Conservation (phyloP, 2,888 invertebrate genomes). For the Rotaria socialis region DNA sequence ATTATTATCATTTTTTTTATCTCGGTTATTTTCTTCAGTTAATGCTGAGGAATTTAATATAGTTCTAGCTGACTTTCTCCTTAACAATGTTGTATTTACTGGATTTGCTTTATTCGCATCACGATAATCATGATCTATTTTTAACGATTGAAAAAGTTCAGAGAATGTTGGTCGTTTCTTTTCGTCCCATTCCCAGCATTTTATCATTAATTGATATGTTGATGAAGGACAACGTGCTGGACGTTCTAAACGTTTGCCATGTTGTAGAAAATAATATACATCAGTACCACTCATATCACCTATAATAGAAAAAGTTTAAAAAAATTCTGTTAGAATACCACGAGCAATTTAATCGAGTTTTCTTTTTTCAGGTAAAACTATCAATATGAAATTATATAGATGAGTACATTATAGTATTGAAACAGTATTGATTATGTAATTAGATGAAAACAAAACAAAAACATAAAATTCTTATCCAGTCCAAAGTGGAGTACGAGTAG, state of each 20-base stretch:
- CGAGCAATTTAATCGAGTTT: too few relatives aligned
- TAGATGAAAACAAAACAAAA: too few relatives aligned
- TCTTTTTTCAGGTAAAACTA: too few relatives aligned
- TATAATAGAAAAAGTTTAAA: not conserved
- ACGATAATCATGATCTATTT: constrained; percentile 43
- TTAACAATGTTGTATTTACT: not conserved
- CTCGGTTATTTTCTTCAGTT: not conserved
- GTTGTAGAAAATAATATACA: constrained; percentile 42
- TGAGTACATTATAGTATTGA: too few relatives aligned
- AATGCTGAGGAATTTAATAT: not conserved
- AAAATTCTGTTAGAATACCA: not conserved
- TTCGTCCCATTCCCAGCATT: constrained; percentile 46
- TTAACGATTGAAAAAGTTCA: constrained; percentile 42
- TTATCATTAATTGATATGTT: constrained; percentile 44
- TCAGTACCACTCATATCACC: constrained; percentile 45
- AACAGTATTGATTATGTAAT: too few relatives aligned
- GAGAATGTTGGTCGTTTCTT: constrained; percentile 45
- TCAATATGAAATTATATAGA: too few relatives aligned
- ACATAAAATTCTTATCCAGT: too few relatives aligned
- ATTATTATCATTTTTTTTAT: not conserved
- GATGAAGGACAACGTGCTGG: constrained; percentile 41
- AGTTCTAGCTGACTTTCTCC: not conserved
- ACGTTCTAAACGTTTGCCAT: constrained; percentile 40
- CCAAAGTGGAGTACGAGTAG: too few relatives aligned
- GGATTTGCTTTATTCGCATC: not conserved